Conservation (phyloP, 2,797 vertebrate species). For the Triplophysa bombifrons region DNA sequence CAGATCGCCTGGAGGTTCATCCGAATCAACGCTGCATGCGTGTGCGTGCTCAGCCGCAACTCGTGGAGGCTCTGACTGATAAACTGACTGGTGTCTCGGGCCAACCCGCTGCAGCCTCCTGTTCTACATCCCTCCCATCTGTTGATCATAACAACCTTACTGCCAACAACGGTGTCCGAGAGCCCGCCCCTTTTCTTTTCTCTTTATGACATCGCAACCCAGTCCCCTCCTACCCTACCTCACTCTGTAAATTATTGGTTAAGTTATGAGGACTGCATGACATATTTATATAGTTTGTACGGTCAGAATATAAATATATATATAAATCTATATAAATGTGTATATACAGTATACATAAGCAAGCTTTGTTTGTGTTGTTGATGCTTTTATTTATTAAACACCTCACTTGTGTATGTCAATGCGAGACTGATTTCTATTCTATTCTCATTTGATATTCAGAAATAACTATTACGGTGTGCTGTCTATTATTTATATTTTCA, state of each 20-base stretch:
- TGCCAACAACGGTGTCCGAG: slow-evolving; percentile 75
- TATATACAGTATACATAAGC: slow-evolving; percentile 75
- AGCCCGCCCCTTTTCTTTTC: slow-evolving; percentile 50
- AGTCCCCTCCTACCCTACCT: slow-evolving; percentile 81
- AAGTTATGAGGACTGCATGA: slow-evolving; percentile 99
- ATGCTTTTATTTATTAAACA: slow-evolving; percentile 99
- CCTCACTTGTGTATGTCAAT: slow-evolving; percentile 72
- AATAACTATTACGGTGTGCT: too few relatives aligned
- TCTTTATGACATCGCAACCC: slow-evolving; percentile 29
- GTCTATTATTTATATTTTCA: too few relatives aligned
- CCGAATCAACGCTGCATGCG: slow-evolving; percentile 94
- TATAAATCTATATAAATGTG: slow-evolving; percentile 63
- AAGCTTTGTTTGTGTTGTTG: slow-evolving; percentile 77
- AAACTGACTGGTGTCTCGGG: slow-evolving; percentile 2
- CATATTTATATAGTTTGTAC: slow-evolving; percentile 99
- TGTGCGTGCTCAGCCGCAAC: slow-evolving; percentile 96
- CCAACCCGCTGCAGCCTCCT: slow-evolving; percentile 60
- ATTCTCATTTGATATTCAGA: slow-evolving; percentile 5
- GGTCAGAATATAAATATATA: slow-evolving; percentile 84
- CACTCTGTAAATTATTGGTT: slow-evolving; percentile 94
- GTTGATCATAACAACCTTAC: slow-evolving; percentile 69
- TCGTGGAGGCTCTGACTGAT: slow-evolving; percentile 80
- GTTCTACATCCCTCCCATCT: slow-evolving; percentile 25
- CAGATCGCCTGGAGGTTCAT: slow-evolving; percentile 94
- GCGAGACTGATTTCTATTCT: slow-evolving; percentile 15